Evolutionary conservation across 2,888 invertebrate species (phyloP).

Genomic region (Troides aeacus): DNA sequence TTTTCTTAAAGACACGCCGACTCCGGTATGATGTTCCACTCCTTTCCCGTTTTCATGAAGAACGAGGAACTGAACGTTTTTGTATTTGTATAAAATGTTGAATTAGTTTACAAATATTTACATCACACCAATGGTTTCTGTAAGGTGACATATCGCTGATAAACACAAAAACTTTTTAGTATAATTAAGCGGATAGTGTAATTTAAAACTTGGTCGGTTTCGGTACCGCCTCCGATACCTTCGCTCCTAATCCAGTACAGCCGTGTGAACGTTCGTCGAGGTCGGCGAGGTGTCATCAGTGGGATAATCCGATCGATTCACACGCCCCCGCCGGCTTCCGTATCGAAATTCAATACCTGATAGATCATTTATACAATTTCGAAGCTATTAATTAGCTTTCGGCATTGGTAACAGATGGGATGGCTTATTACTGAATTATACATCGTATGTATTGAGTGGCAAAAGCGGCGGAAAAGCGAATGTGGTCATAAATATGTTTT

Average conservation of each 20-base stretch:
- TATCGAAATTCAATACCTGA: constrained; percentile 44
- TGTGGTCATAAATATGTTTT: no score
- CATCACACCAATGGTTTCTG: no score
- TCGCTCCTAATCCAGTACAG: constrained; percentile 34
- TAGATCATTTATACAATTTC: constrained; percentile 36
- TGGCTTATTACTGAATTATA: not conserved
- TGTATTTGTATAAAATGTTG: no score
- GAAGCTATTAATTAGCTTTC: constrained; percentile 39
- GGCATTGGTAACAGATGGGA: constrained; percentile 7
- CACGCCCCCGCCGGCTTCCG: constrained; percentile 45
- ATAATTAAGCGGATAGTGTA: not conserved
- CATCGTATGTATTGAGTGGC: no score
- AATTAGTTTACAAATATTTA: no score
- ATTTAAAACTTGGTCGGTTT: constrained; percentile 9
- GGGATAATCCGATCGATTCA: constrained; percentile 51
- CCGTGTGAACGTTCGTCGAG: constrained; percentile 36
- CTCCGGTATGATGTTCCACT: no score
- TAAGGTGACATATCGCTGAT: not conserved
- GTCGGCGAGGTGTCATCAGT: constrained; percentile 43
- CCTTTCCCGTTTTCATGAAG: no score
- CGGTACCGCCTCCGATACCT: constrained; percentile 5
- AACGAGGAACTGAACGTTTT: no score
- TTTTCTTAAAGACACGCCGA: no score
- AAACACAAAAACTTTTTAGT: not conserved
- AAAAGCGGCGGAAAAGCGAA: no score